A percentile compares a stretch with the other conserved stretches of the same genome.
phyloP scores from a whole-genome alignment of 2,888 invertebrate species.

The Dexiosoma caninum region DNA sequence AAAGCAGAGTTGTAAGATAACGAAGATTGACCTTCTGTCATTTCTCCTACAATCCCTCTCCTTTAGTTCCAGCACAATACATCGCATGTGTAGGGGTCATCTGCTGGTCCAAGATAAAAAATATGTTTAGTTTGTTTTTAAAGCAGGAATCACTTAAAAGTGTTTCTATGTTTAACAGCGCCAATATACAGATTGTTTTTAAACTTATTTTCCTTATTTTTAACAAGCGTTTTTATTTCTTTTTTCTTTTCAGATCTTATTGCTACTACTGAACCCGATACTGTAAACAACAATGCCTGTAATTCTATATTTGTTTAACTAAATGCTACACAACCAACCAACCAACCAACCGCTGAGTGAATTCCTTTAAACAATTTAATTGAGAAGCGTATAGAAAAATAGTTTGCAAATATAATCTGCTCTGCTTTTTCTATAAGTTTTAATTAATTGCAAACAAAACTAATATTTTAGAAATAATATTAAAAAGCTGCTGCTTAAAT shows the following conservation, averaged over 20 bases:
- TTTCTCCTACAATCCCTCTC: too few relatives aligned
- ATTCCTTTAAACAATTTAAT: slow-evolving; percentile 14
- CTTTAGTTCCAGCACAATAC: too few relatives aligned
- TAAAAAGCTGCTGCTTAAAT: slow-evolving; percentile 60
- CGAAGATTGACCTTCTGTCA: too few relatives aligned
- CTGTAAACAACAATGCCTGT: slow-evolving; percentile 47
- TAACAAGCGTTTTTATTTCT: neutral
- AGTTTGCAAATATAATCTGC: slow-evolving; percentile 39
- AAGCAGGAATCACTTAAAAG: too few relatives aligned
- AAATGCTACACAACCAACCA: too few relatives aligned
- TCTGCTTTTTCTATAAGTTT: slow-evolving; percentile 47
- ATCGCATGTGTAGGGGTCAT: too few relatives aligned
- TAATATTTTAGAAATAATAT: neutral
- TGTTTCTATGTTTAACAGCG: too few relatives aligned
- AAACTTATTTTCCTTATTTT: neutral
- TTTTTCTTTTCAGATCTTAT: slow-evolving; percentile 37
- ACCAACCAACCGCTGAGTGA: slow-evolving; percentile 41
- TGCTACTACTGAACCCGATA: neutral
- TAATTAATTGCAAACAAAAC: neutral
- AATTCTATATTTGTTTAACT: slow-evolving; percentile 48
- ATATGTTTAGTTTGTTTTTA: too few relatives aligned
- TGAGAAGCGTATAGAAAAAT: slow-evolving; percentile 17
- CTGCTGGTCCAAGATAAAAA: too few relatives aligned
- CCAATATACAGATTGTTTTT: too few relatives aligned
- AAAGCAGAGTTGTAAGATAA: too few relatives aligned